Evolutionary conservation across 2,113 vertebrate genomes (phyloP).

Genomic region (Anoplopoma fimbria): DNA sequence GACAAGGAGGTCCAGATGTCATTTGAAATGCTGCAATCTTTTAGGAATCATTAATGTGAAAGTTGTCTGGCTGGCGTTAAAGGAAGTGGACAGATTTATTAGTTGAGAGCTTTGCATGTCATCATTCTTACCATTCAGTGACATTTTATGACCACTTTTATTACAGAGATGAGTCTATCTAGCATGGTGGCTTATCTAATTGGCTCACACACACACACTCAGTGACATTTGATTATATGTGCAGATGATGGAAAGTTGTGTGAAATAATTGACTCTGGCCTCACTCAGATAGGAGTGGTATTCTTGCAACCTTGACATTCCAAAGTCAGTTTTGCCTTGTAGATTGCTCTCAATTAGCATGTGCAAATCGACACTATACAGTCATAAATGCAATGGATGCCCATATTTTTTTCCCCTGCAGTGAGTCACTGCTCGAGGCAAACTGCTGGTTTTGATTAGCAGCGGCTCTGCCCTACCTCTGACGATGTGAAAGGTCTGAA

Average conservation of each 20-base stretch:
- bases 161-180: slow-evolving; percentile 4
- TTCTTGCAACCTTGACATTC: slow-evolving; percentile 42
- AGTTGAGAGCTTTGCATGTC: slow-evolving; percentile 7
- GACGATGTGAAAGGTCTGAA: slow-evolving; percentile 19
- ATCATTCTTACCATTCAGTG: slow-evolving; percentile 29
- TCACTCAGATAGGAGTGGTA: neutral
- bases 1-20: slow-evolving; percentile 42
- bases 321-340: slow-evolving; percentile 40
- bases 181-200: slow-evolving; percentile 26
- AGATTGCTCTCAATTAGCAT: slow-evolving; percentile 55
- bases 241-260: slow-evolving; percentile 8
- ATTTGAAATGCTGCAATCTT: slow-evolving; percentile 31
- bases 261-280: slow-evolving; percentile 27
- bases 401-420: slow-evolving; percentile 40
- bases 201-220: neutral
- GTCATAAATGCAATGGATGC: slow-evolving; percentile 52
- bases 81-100: slow-evolving; percentile 37
- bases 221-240: slow-evolving; percentile 13
- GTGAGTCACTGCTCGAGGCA: slow-evolving; percentile 49
- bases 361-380: slow-evolving; percentile 35
- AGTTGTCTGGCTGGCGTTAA: slow-evolving; percentile 15
- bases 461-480: slow-evolving; percentile 11
- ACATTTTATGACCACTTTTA: slow-evolving; percentile 27
- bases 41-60: slow-evolving; percentile 49
- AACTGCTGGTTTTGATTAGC: slow-evolving; percentile 45